phyloP scores from a whole-genome alignment of 2,113 vertebrate species.

The Gavialis gangeticus region DNA sequence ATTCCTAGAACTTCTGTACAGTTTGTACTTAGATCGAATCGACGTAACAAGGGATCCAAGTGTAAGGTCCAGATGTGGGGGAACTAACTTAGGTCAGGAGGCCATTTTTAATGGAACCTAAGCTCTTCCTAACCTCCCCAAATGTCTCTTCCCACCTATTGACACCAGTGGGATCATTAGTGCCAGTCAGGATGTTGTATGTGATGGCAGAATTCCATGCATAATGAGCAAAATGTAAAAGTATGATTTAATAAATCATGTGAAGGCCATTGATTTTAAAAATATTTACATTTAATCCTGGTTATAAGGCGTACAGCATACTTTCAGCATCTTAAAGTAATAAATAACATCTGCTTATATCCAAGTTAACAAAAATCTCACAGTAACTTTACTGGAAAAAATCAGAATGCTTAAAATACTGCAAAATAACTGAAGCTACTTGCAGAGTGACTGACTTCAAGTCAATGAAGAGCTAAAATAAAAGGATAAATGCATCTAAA shows the following conservation, averaged over 20 bases:
- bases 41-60: no score
- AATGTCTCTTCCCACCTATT: not conserved
- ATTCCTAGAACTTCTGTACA: no score
- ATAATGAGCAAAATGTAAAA: not conserved
- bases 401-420: not conserved
- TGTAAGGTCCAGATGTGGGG: no score
- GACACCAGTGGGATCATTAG: not conserved
- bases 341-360: not conserved
- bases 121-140: not conserved
- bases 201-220: not conserved
- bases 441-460: conserved; percentile 8
- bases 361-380: not conserved
- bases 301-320: not conserved
- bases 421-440: not conserved
- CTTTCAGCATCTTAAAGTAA: not conserved
- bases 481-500: not conserved
- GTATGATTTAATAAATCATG: not conserved
- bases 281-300: not conserved
- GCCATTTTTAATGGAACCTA: not conserved
- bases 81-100: no score
- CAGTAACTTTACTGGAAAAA: not conserved
- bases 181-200: not conserved
- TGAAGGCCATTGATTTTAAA: not conserved
- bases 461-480: not conserved
- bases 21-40: no score